Conservation (phyloP, 2,113 vertebrate species). For the Vanacampus margaritifer region DNA sequence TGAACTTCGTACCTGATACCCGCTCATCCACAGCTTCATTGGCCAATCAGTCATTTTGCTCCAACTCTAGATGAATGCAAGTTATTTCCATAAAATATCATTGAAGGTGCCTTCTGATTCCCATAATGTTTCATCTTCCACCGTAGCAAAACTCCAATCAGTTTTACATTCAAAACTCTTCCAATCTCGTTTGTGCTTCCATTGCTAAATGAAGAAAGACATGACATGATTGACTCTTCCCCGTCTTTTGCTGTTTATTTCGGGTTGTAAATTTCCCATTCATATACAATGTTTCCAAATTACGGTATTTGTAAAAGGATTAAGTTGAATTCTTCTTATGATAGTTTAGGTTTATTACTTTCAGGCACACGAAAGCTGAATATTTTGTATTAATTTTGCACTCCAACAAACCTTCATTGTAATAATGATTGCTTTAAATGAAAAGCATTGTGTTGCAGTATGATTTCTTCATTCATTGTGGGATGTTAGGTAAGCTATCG, state of each 20-base stretch:
- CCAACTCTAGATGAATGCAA: conserved; percentile 71
- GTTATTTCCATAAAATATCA: conserved; percentile 83
- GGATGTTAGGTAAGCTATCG: not conserved
- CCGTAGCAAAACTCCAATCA: conserved; percentile 75
- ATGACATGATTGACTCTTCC: conserved; percentile 60
- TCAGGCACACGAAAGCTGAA: conserved; percentile 36
- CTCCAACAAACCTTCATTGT: conserved; percentile 46
- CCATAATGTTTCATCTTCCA: conserved; percentile 71
- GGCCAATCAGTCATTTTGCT: conserved; percentile 57
- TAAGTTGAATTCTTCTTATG: conserved; percentile 57
- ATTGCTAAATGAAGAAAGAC: conserved; percentile 54
- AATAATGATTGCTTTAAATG: conserved; percentile 39
- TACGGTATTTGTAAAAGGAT: conserved; percentile 73
- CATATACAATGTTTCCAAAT: conserved; percentile 72
- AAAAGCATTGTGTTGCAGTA: conserved; percentile 12
- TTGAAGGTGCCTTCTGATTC: conserved; percentile 72
- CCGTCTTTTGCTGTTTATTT: conserved; percentile 32
- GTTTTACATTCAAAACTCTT: conserved; percentile 76
- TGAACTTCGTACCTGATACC: conserved; percentile 67
- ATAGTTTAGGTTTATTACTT: conserved; percentile 62
- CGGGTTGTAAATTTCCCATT: conserved; percentile 60
- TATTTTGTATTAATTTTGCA: conserved; percentile 56
- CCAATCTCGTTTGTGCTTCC: conserved; percentile 75
- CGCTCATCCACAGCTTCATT: conserved; percentile 63
- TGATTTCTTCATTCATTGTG: conserved; percentile 26